Evolutionary conservation across 53 echinoderm and acorn worm genomes (phyloP), one percentile per base, ranked within the genome.

Genomic region (Stichopus horrens): DNA sequence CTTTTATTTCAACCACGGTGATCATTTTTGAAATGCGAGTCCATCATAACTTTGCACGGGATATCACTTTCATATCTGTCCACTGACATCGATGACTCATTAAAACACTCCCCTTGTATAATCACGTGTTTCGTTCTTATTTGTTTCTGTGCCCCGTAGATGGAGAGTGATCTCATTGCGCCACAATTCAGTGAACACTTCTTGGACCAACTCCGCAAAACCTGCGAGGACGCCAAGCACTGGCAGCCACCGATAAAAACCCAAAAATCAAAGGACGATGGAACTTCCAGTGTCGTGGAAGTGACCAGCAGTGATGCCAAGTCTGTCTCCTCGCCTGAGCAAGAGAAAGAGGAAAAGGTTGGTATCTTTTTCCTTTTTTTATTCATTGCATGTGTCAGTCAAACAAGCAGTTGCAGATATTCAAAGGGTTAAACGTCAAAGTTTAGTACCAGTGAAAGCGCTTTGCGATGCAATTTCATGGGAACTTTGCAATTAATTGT

Each of bases 131-230:
- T 37, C 37, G 37, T 2, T 37, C 37, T 23, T 91, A 20, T 52
- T 53, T 63, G 74, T 83, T 37, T 37, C 37, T 37, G 37, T 37
- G 37, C 37, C 37, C 37, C 37, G 13, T 86, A 96, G 96, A 91
- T 92, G 54, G 76, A 91, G 7, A 92, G 82, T 16, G 91, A 92
- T 9, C 88, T 92, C 73, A 86, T 96, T 21, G 88, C 89, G 5
- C 81, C 90, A 54, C 90, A 93, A 55, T 93, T 92, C 77, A 57
- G 91, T 8, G 73, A 78, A 51, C 67, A 92, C 67, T 94, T 96
- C 79, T 89, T 91, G 51, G 94, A 94, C 63, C 96, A 96, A 83
- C 93, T 96, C 18, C 86, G 90, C 52, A 93, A 90, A 82, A 95
- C 92, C 21, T 95, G 91, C 74, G 92, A 92, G 52, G 92, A 92